Percentiles rank a stretch among this genome's conserved stretches.
Evolutionary conservation across 2,888 invertebrate species (phyloP).

Genomic region (Galeopsomyia nigrocyanea): DNA sequence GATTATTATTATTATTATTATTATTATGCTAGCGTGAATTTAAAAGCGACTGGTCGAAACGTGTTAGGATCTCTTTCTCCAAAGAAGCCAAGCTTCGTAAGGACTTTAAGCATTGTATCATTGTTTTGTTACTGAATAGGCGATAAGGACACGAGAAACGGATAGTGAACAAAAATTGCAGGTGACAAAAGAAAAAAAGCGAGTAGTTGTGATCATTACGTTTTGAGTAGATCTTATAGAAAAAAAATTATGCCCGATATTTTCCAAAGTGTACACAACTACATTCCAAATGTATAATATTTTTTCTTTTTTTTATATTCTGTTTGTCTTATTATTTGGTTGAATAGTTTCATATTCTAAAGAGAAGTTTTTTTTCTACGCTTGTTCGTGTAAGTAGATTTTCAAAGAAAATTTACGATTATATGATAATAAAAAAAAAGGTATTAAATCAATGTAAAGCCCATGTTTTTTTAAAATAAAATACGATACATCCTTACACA

Average conservation of each 20-base stretch:
- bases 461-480: constrained; percentile 45
- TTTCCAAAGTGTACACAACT: constrained; percentile 47
- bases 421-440: constrained; percentile 36
- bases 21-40: constrained; percentile 36
- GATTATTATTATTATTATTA: constrained; percentile 19
- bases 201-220: constrained; percentile 43
- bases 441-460: constrained; percentile 44
- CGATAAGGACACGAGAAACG: constrained; percentile 26
- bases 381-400: constrained; percentile 43
- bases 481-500: constrained; percentile 35
- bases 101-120: constrained; percentile 43
- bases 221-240: constrained; percentile 39
- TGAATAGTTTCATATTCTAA: constrained; percentile 40
- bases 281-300: constrained; percentile 45
- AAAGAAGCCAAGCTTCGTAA: constrained; percentile 49
- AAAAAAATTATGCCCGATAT: constrained; percentile 44
- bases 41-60: constrained; percentile 40
- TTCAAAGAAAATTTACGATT: constrained; percentile 38
- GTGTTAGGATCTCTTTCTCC: constrained; percentile 48
- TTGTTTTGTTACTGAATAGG: constrained; percentile 44
- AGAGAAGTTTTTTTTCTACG: constrained; percentile 38
- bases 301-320: constrained; percentile 25
- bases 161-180: constrained; percentile 37
- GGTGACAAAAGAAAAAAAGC: constrained; percentile 18
- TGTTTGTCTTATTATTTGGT: constrained; percentile 24